A percentile compares a stretch with the other conserved stretches of the same genome.
phyloP scores from a whole-genome alignment of 2,888 invertebrate species.

The Pachycephus smyrnensis region DNA sequence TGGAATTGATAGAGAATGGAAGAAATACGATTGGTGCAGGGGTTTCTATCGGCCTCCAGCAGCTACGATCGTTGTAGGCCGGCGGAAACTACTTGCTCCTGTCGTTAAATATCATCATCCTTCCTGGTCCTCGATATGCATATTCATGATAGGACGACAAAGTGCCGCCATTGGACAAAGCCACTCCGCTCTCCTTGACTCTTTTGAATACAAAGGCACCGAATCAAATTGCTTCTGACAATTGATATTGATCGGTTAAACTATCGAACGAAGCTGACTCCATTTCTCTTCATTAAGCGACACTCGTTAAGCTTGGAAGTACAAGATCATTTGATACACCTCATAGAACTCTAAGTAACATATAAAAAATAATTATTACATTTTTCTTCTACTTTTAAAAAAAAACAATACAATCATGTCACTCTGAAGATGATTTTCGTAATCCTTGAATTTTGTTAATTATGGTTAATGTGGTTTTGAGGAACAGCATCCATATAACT shows the following conservation, averaged over 20 bases:
- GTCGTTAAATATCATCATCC: conserved; percentile 52
- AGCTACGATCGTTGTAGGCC: conserved; percentile 85
- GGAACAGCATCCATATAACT: background rate
- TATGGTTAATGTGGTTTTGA: background rate
- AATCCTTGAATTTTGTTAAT: background rate
- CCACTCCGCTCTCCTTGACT: background rate
- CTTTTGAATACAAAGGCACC: background rate
- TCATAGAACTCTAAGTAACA: background rate
- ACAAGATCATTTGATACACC: background rate
- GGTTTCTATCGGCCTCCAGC: conserved; percentile 97
- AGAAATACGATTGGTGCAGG: conserved; percentile 70
- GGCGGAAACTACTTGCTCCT: conserved; percentile 93
- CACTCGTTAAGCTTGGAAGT: background rate
- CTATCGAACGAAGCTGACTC: background rate
- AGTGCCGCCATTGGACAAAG: background rate
- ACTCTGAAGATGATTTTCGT: background rate
- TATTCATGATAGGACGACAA: background rate
- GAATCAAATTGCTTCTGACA: background rate
- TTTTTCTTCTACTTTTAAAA: background rate
- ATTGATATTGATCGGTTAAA: background rate
- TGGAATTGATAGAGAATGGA: background rate
- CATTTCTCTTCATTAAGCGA: background rate
- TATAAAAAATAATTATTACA: background rate
- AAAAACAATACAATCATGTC: background rate
- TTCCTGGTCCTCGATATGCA: background rate